Evolutionary conservation across 2,113 vertebrate species (phyloP), one percentile per base, ranked within the genome.

Genomic region (Chaetops frenatus): DNA sequence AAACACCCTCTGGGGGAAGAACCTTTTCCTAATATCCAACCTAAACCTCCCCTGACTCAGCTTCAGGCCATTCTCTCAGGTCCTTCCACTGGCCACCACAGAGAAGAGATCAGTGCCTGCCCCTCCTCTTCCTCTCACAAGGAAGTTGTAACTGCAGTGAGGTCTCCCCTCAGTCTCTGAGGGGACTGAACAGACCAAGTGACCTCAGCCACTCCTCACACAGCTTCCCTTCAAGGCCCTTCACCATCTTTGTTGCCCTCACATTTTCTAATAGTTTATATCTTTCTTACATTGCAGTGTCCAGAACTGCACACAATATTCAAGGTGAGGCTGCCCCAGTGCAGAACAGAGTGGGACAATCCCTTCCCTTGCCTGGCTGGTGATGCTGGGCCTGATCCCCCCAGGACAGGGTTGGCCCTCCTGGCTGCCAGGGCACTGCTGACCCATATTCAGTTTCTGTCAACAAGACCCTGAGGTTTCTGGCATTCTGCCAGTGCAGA

Each of bases 321-420:
- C 35, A 40, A 74, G 15, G 20, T n/a, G 81, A 85, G 29, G 24
- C 58, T 0, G 2, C 24, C 19, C n/a, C 50, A 65, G 29, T 2
- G 19, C 70, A 73, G 69, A 74, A 12, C 3, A 48, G 50, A 57
- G 24, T 0, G 0, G 44, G 35, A 42, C 60, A 66, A 11, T 85
- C 51, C 29, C 25, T 4, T 76, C 35, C 35, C 44, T 57, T 42
- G 2, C 44, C 7, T 0, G 0, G 29, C 35, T 66, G 50, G 12
- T 0, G 0, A 20, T 65, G 50, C 48, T 74, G 40, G 11, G 15
- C 20, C 33, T 57, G 16, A 50, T 35, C 1, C 2, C 21, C 12
- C 2, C 35, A 35, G 35, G 35, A 35, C 20, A 48, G 0, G 1
- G 1, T 3, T 57, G 35, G 3, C 35, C 19, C 50, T 57, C 2